phyloP scores from a whole-genome alignment of 2,113 vertebrate species.

The Xiphorhynchus elegans region DNA sequence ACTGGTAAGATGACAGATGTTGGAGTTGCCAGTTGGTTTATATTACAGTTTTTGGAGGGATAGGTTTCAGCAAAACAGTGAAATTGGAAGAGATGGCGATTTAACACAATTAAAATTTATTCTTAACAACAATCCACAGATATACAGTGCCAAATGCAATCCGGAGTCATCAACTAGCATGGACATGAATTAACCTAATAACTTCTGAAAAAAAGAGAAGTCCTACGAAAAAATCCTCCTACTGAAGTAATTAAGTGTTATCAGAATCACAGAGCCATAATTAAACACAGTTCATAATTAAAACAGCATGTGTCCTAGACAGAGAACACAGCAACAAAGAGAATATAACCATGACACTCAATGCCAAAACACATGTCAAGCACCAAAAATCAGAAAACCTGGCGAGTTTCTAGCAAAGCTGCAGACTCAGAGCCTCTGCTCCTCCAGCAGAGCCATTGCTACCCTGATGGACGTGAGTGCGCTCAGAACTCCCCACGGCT shows the following conservation, averaged over 20 bases:
- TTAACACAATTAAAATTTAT: slow-evolving; percentile 34
- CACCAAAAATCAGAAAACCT: not conserved
- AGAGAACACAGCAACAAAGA: slow-evolving; percentile 27
- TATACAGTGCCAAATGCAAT: slow-evolving; percentile 26
- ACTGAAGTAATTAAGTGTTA: slow-evolving; percentile 58
- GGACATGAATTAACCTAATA: slow-evolving; percentile 45
- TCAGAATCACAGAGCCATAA: slow-evolving; percentile 41
- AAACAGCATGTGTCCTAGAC: slow-evolving; percentile 42
- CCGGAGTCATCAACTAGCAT: slow-evolving; percentile 26
- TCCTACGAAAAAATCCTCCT: not conserved
- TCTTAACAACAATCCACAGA: slow-evolving; percentile 11
- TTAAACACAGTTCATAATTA: slow-evolving; percentile 38
- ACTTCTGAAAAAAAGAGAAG: not conserved
- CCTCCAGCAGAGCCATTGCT: not conserved
- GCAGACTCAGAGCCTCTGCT: not conserved
- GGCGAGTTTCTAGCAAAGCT: not conserved
- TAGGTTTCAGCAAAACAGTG: not conserved
- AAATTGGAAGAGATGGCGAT: slow-evolving; percentile 36
- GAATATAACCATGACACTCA: not conserved
- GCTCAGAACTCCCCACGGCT: not conserved
- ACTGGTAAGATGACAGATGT: not conserved
- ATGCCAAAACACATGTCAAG: slow-evolving; percentile 5
- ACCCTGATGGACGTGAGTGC: not conserved
- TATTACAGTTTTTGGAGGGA: not conserved
- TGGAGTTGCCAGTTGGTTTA: not conserved